phyloP scores from a whole-genome alignment of 23 tunicate genomes.

The Pegea sp. region DNA sequence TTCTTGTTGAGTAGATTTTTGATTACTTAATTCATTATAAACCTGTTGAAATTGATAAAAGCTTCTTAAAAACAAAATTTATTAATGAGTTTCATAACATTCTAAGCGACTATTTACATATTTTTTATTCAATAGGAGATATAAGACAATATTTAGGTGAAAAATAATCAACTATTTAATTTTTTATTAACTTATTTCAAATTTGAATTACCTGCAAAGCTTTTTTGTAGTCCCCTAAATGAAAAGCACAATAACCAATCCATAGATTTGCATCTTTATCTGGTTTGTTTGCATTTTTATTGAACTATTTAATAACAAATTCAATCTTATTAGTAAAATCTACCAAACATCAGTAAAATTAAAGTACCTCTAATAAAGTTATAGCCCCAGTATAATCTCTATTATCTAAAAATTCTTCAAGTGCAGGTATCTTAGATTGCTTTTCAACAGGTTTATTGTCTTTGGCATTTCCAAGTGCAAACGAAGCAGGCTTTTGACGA shows the following conservation, averaged over 20 bases:
- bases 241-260: conserved; percentile 88
- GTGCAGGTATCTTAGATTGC: conserved; percentile 34
- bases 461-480: conserved; percentile 6
- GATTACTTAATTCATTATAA: conserved; percentile 17
- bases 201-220: conserved; percentile 28
- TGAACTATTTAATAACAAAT: conserved; percentile 36
- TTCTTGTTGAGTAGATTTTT: conserved; percentile 6
- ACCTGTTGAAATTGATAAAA: conserved; percentile 25
- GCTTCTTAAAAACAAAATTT: too few species aligned
- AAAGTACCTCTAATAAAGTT: conserved; percentile 53
- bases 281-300: conserved; percentile 60
- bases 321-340: too few species aligned
- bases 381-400: conserved; percentile 85
- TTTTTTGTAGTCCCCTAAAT: conserved; percentile 76
- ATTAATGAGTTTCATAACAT: too few species aligned
- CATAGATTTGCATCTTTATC: conserved; percentile 23
- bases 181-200: background rate
- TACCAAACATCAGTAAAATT: background rate
- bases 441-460: conserved; percentile 40
- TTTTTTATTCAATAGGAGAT: background rate
- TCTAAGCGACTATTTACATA: too few species aligned
- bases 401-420: conserved; percentile 44
- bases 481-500: conserved; percentile 67
- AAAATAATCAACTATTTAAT: background rate
- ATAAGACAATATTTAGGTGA: too few species aligned